phyloP scores from a whole-genome alignment of 2,797 vertebrate genomes.

The Sylvilagus floridanus region DNA sequence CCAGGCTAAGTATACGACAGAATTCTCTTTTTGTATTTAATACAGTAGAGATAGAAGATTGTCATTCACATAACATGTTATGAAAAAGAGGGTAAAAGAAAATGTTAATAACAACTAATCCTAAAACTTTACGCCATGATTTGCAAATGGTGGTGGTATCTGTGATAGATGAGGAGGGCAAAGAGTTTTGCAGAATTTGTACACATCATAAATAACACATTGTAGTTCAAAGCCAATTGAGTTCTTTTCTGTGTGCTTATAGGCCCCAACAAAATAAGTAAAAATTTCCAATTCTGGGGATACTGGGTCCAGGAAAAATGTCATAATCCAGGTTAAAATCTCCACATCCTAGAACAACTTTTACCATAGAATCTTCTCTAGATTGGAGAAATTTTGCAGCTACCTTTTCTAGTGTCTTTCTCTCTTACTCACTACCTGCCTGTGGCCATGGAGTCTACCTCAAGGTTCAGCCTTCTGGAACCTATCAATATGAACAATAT shows the following conservation, averaged over 20 bases:
- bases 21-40: not conserved
- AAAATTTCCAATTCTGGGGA: not conserved
- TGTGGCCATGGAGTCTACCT: not conserved
- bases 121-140: not conserved
- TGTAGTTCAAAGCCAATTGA: not conserved
- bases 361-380: not conserved
- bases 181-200: not conserved
- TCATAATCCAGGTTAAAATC: not conserved
- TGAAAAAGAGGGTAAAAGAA: not conserved
- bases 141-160: not conserved
- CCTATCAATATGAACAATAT: not conserved
- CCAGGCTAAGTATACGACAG: not conserved
- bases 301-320: not conserved
- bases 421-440: not conserved
- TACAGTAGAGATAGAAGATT: not conserved
- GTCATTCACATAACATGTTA: constrained; percentile 9
- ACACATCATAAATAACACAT: not conserved
- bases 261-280: not conserved
- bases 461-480: not conserved
- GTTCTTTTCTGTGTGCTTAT: not conserved
- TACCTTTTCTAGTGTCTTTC: not conserved
- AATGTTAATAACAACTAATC: not conserved
- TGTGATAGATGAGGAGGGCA: not conserved
- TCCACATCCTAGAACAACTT: not conserved
- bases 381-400: accelerated